These are phyloP conservation scores for Lycaena phlaeas DNA, from an alignment of 2,888 invertebrate species.

Conservation along the genomic window DNA sequence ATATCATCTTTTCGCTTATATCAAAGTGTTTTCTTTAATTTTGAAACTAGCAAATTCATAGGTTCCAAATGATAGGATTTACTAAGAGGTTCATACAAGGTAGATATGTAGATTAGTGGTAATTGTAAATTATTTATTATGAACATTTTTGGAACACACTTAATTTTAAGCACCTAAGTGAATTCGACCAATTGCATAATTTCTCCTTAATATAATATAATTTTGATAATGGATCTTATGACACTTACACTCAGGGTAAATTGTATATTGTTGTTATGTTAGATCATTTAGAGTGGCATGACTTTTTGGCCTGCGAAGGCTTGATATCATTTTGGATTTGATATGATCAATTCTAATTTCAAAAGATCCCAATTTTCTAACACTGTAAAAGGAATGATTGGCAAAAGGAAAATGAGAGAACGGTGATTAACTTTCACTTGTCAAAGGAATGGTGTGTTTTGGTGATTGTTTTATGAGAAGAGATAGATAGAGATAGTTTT, in stretches of 20 bases:
- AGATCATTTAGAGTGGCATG: constrained; percentile 44
- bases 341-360: constrained; percentile 3
- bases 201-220: constrained; percentile 39
- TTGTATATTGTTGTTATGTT: constrained; percentile 38
- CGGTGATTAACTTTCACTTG: too few species aligned
- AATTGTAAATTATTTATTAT: constrained; percentile 52
- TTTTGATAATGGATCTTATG: constrained; percentile 58
- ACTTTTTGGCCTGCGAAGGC: constrained; percentile 57
- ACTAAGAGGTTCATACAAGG: constrained; percentile 73
- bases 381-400: not conserved
- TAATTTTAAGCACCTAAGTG: constrained; percentile 47
- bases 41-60: constrained; percentile 11
- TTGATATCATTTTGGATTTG: constrained; percentile 15
- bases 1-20: not conserved
- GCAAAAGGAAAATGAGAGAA: too few species aligned
- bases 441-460: too few species aligned
- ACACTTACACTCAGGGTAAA: constrained; percentile 67
- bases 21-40: not conserved
- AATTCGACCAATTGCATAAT: constrained; percentile 59
- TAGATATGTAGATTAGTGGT: constrained; percentile 65
- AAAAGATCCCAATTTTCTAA: constrained; percentile 5
- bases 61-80: constrained; percentile 48
- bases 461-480: too few species aligned
- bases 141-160: constrained; percentile 30
- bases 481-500: too few species aligned